A percentile compares a stretch with the other conserved stretches of the same genome.
Conservation (phyloP, 2,797 vertebrate genomes). For the Arnoldichthys spilopterus region DNA sequence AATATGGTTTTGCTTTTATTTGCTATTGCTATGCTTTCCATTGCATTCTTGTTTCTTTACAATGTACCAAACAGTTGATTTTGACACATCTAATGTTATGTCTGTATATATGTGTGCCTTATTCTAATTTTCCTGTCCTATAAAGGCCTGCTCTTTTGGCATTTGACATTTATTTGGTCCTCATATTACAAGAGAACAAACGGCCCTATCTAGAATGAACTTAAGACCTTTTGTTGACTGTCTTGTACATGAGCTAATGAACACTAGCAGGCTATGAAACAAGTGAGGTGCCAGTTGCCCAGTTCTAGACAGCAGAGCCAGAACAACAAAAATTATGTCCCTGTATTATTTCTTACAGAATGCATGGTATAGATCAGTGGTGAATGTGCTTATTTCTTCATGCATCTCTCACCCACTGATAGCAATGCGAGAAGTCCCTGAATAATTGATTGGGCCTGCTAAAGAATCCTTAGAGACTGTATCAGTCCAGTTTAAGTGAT, state of each 20-base stretch:
- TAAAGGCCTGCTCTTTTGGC: background rate
- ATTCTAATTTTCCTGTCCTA: background rate
- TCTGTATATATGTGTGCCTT: too few species aligned
- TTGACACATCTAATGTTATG: too few species aligned
- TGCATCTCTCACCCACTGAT: background rate
- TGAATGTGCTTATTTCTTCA: background rate
- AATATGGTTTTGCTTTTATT: too few species aligned
- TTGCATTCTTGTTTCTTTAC: too few species aligned
- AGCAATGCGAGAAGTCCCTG: background rate
- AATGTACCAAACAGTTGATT: too few species aligned
- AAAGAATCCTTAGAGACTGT: background rate
- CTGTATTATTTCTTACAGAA: background rate
- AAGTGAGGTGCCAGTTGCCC: background rate
- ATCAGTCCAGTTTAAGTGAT: background rate
- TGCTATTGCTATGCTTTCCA: too few species aligned
- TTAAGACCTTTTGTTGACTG: background rate
- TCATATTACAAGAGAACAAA: background rate
- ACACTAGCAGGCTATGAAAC: background rate
- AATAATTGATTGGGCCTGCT: background rate
- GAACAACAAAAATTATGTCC: background rate
- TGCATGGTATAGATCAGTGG: background rate
- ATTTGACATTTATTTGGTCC: background rate
- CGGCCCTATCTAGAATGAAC: background rate
- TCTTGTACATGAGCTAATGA: background rate
- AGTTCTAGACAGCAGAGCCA: background rate